A percentile compares a stretch with the other conserved stretches of the same genome.
phyloP scores from a whole-genome alignment of 2,113 vertebrate species.

The Cichladusa arquata region DNA sequence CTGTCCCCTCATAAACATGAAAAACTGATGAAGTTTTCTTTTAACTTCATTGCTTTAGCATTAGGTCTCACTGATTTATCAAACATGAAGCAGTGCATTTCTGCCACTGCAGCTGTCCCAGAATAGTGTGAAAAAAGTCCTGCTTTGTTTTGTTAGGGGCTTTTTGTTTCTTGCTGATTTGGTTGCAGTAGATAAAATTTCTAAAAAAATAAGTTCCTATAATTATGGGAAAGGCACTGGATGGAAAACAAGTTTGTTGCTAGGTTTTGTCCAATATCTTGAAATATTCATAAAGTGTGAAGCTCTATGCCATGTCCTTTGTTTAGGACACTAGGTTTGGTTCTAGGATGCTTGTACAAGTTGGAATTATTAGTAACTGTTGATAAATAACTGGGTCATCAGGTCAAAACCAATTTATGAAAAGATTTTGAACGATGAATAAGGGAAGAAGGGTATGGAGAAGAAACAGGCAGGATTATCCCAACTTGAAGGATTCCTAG shows the following conservation, averaged over 20 bases:
- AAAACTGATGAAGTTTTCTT: background rate
- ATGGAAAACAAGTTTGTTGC: background rate
- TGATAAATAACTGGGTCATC: background rate
- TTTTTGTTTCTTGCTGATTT: background rate
- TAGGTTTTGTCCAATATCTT: background rate
- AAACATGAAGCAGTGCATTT: background rate
- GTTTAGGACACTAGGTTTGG: background rate
- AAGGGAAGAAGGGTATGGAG: background rate
- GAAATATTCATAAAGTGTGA: background rate
- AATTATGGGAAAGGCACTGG: background rate
- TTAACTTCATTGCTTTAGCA: background rate
- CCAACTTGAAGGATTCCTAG: background rate
- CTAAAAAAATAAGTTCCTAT: background rate
- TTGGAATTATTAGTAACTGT: background rate
- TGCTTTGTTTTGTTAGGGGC: background rate
- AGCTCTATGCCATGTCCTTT: background rate
- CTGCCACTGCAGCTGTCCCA: background rate
- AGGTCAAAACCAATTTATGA: background rate
- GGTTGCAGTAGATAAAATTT: background rate
- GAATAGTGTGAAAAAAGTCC: background rate
- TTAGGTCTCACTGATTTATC: background rate
- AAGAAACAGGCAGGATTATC: background rate
- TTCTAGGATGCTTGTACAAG: background rate
- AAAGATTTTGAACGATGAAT: background rate
- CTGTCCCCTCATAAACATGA: background rate